Evolutionary conservation across 2,113 vertebrate species (phyloP), one percentile per base, ranked within the genome.

Genomic region (Anser brachyrhynchus): DNA sequence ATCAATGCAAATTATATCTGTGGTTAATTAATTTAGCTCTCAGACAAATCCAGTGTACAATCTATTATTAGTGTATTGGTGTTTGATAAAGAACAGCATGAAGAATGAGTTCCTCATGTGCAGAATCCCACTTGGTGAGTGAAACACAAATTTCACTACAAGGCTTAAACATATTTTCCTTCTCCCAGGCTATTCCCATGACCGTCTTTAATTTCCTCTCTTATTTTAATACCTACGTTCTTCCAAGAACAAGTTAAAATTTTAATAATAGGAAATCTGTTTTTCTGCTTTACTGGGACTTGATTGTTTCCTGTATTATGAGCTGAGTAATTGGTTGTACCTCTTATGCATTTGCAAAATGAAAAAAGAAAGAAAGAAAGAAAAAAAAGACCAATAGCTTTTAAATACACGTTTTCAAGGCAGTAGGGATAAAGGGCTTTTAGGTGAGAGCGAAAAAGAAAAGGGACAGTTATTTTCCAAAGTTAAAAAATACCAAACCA

Each of bases 21-120:
- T 6, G 13, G 80, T 78, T 84, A 89, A 90, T 94, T 94, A 67
- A 74, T 74, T 84, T 79, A 73, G 12, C 70, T 88, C 44, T 91
- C 49, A 54, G 85, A 86, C 19, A 80, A 96, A 65, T n/a, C 31
- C 79, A 70, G 8, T 22, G 29, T 46, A 57, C 3, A 51, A 41
- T 71, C 49, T 82, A 43, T 89, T 92, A 72, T 77, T 57, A 72
- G 57, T 70, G 62, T 41, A 65, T 90, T 86, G 54, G 35, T 58
- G 39, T 82, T 54, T 51, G 73, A 72, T 54, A 59, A 92, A 87
- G 73, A 76, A 23, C 46, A 84, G 39, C 52, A 18, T 1, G 8
- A 25, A 37, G 80, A 79, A 61, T 11, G 35, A 72, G 12, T 54
- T 93, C 86, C 28, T 74, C 59, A 28, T 37, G 43, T 33, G 70